Percentiles rank a stretch among this genome's conserved stretches.
Conservation (phyloP, 2,113 vertebrate genomes). For the Dicerorhinus sumatrensis region DNA sequence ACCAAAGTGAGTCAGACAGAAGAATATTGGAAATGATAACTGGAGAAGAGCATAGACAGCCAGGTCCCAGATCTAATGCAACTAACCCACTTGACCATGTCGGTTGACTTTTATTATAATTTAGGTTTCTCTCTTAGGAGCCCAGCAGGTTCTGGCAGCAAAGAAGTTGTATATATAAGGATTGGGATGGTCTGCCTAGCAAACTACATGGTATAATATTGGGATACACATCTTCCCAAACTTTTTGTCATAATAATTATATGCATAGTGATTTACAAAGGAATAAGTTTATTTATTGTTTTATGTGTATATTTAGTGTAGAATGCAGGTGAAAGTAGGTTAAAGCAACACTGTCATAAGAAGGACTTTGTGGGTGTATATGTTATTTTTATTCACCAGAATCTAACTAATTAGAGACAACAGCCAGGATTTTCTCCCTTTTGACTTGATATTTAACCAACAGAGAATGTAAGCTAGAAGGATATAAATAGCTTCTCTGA, state of each 20-base stretch:
- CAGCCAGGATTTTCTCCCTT: background rate
- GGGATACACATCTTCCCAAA: background rate
- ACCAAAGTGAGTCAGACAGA: background rate
- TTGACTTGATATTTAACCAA: slow-evolving; percentile 16
- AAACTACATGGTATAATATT: background rate
- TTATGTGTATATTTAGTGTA: background rate
- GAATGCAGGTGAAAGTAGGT: background rate
- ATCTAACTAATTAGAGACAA: slow-evolving; percentile 29
- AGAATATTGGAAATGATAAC: background rate
- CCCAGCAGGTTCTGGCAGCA: background rate
- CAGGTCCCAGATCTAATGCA: background rate
- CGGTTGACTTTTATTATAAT: background rate
- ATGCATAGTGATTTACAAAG: background rate
- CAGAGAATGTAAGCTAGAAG: background rate
- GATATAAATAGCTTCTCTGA: background rate
- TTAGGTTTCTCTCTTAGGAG: background rate
- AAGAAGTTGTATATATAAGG: background rate
- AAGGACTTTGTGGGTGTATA: background rate
- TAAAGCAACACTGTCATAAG: background rate
- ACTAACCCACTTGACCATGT: background rate
- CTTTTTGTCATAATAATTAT: slow-evolving; percentile 16
- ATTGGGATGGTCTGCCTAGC: background rate
- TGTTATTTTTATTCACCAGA: background rate
- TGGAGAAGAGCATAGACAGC: background rate
- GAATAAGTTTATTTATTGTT: background rate